Evolutionary conservation across 2,888 invertebrate genomes (phyloP), one percentile per base, ranked within the genome.

Genomic region (Heteromurus nitidus): DNA sequence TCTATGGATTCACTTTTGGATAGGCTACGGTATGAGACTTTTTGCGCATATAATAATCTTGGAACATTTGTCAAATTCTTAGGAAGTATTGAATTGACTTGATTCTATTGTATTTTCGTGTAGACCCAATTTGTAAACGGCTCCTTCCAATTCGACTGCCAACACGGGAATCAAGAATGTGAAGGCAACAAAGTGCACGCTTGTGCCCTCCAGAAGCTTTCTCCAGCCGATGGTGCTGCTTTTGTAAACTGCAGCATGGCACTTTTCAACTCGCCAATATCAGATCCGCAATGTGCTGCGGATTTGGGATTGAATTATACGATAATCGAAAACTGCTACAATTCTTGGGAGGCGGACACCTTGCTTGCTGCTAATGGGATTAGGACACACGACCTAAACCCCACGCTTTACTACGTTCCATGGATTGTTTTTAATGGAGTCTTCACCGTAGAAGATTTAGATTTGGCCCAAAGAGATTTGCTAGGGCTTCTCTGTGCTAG

Each of bases 91-190:
- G 18, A 9, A 65, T 58, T 58, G n/a, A n/a, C 26, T 47, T 31
- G 30, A 28, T 30, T 42, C 20, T 24, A 5, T 28, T 11, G 26
- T 20, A 13, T 62, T 50, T 28, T 42, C 70, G n/a, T 24, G n/a
- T 58, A 84, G 84, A 84, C 84, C 2, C 18, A 53, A 26, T 65
- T 80, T 28, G 75, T 50, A 1, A 76, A 85, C 44, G 87, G 84
- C 20, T 60, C 72, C 2, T 86, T 67, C 42, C 16, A 47, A 3
- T 88, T 88, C 74, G 31, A 64, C 3, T 88, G 88, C 68, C 88
- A 88, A 81, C 88, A 88, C 79, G 88, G 88, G 9, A 80, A 81
- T 13, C 77, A 83, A n/a, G 88, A 88, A 83, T 88, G 88, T 73
- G 84, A 85, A 22, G 88, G 88, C 44, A 88, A 88, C 81, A 86